Conservation (phyloP, 2,113 vertebrate species). For the Neomonachus schauinslandi region DNA sequence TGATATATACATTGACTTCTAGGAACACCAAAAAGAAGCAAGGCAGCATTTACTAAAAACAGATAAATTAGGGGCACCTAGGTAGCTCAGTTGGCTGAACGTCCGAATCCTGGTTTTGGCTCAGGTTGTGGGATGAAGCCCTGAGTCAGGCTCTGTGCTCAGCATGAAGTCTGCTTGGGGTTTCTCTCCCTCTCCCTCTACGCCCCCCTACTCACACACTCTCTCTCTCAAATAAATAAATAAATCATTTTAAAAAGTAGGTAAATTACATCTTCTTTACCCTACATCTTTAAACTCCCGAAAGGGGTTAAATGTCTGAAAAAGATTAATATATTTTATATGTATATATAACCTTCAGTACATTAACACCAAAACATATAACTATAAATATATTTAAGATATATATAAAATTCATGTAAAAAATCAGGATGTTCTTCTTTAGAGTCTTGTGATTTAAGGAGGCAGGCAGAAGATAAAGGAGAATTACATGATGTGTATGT, state of each 20-base stretch:
- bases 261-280: constrained; percentile 17
- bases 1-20: background rate
- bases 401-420: constrained; percentile 15
- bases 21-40: background rate
- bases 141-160: background rate
- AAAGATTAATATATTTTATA: background rate
- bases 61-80: background rate
- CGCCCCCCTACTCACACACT: background rate
- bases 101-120: background rate
- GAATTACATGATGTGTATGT: background rate
- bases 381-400: background rate
- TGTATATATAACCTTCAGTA: background rate
- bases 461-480: background rate
- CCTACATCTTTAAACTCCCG: background rate
- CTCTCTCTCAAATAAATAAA: background rate
- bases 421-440: constrained; percentile 10
- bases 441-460: background rate
- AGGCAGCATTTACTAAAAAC: background rate
- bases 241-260: background rate
- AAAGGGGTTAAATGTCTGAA: constrained; percentile 32
- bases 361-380: background rate
- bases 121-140: background rate
- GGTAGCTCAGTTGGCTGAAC: background rate
- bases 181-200: background rate
- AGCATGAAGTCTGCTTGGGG: background rate